Base-by-base conservation (phyloP, 1,140 invertebrate genomes). In the Daktulosphaira vitifoliae region DNA sequence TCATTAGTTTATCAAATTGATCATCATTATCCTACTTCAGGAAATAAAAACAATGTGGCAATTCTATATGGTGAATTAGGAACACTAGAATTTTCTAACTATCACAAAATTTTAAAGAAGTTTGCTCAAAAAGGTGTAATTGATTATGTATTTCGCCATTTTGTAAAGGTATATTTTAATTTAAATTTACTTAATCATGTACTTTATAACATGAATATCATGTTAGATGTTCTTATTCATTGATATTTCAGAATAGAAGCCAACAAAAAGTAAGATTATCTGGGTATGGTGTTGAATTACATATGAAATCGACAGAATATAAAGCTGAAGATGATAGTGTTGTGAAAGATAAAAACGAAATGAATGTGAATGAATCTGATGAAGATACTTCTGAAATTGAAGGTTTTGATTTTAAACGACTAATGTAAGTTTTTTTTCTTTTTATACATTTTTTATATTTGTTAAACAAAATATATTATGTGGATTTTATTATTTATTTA, bases 301-400 rank as follows among this genome's bases (percentile, higher is more conserved):
- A 97, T 74, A 89, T 99, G 71, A 99, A 99, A 78, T 98, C 92
- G 56, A 99, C 96, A 1, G 97, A 99, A 77, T 99, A 99, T 72
- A 98, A 99, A 79, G 95, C 93, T 44, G 91, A 97, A 73, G 96
- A 99, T 80, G 96, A 99, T 78, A 83, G 84, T 38, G 82, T 84
- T 72, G 82, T 87, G 9, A 81, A 86, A 78, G 75, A 80, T 67
- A 80, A 80, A 68, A 76, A 81, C 25, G 73, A 78, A 29, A 22
- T 80, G 46, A 80, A 79, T 39, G 72, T 74, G 37, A 77, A 77
- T 13, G 80, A 84, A 68, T 78, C 78, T 53, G 78, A 84, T 66
- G 83, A 83, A 68, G 76, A 79, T 65, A 78, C 81, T 29, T 84
- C 81, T 77, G 83, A 88, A 76, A 79, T 95, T 66, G 90, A 94